Base-by-base conservation (phyloP, 2,113 vertebrate species). In the Meles meles region DNA sequence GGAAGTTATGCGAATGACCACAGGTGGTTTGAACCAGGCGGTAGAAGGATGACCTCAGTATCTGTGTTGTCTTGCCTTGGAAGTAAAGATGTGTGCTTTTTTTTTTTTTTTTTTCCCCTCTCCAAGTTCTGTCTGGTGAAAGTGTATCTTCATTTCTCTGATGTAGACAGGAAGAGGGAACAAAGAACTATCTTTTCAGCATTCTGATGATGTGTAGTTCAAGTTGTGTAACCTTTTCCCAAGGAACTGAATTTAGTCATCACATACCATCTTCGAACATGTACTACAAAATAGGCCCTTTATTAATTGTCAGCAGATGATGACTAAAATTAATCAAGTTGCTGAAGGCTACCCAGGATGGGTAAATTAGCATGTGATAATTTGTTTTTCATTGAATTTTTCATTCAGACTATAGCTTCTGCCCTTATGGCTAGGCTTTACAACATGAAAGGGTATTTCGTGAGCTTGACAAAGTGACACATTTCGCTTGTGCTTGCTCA, bases 251-350 rank as follows among this genome's bases (percentile, higher is more conserved):
- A 83, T 57, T 55, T 94, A 93, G 52, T 88, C 67, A 61, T 92
- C 72, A 90, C 88, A 37, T 87, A 55, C 55, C 77, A 69, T 92
- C 88, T 88, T 72, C 92, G 23, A 91, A 67, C 17, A 42, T 7
- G 14, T 11, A 34, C 76, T 93, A 20, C 23, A 72, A 76, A 93
- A 96, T 47, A 88, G 59, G 39, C n/a, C 72, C 67, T 91, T 94
- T 96, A 74, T 93, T 95, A 80, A 88, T 85, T 90, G 52, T 93
- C 81, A 86, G 57, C 23, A 80, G 29, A 95, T 90, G 96, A 93
- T 88, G 74, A 81, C 80, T 81, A 88, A 96, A 97, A 97, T 93
- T 95, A 95, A 96, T 94, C 80, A 91, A 67, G 57, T 93, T 3
- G 17, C 42, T 49, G 82, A 93, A 93, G 61, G 55, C 80, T 86